Base-by-base conservation (phyloP, 2,113 vertebrate genomes). In the Crotalus helleri region DNA sequence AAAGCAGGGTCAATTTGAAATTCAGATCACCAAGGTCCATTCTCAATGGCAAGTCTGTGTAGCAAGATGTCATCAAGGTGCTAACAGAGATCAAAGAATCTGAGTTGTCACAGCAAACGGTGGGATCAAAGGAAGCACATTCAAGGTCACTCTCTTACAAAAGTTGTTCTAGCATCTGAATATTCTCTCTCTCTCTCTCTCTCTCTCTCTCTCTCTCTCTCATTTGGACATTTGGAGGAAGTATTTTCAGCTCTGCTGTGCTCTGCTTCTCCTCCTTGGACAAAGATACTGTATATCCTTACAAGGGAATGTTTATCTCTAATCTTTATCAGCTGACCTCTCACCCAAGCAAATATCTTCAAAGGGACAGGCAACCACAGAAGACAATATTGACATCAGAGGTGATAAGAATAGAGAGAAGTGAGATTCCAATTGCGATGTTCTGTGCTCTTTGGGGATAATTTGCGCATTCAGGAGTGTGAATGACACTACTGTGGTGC, bases 231-330 rank as follows among this genome's bases (percentile, higher is more conserved):
- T 81, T 81, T 44, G 17, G 6, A 44, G 33, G 33, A 39, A 81
- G 74, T 19, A 19, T 44, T 81, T 81, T 21, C 33, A 81, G 7
- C 7, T 81, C 19, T 81, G 33, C 74, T 81, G 19, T 81, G 74
- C 74, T 44, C 33, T 44, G 33, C 19, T 44, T 21, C 74, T 81
- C 74, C 74, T 81, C 6, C 19, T 81, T 81, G 33, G 33, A 9
- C 15, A 81, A 81, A 81, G 33, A 81, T 81, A 81, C 17, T 81
- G 33, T 81, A 44, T 81, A 39, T 21, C 74, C 61, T 58, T 92
- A 26, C 44, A 54, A 92, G n/a, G n/a, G 91, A 64, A 87, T 92
- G 85, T 88, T n/a, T 88, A 87, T 24, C 46, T 92, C 17, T 88
- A 69, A 69, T 87, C n/a, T 59, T 92, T 92, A 88, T 61, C 85